Base-by-base conservation (phyloP, 2,797 vertebrate species). In the Leuciscus waleckii region DNA sequence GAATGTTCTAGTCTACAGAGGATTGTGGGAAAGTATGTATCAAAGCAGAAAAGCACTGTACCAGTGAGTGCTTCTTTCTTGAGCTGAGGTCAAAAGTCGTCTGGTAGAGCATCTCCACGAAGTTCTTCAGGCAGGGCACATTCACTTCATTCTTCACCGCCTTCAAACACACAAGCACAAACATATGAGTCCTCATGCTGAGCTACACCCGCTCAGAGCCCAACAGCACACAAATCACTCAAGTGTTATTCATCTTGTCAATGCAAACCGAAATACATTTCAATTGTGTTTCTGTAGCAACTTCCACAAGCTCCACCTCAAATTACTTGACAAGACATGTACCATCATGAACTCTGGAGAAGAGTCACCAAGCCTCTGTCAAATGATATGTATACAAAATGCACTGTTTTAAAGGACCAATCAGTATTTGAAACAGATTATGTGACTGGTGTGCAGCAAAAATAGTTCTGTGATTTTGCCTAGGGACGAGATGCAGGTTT, bases 71-170 rank as follows among this genome's bases (percentile, higher is more conserved):
- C 92, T 99, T 99, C 96, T 99, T 99, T 94, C 98, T 97, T 92
- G 98, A 99, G 91, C 98, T 99, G 91, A 99, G 94, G 92, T 99
- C 98, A 94, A 98, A 99, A 86, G 98, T 99, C 39, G 97, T 99
- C 94, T 99, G 98, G 95, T 99, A 99, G 88, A 99, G 97, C 97
- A 99, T 99, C 95, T 99, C 98, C 94, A 99, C 98, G 93, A 99
- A 99, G 92, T 98, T 99, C 95, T 99, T 99, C 92, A 99, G 95
- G 93, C 98, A 99, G 46, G 98, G 98, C 92, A 99, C 98, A 87
- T 99, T 99, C 92, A 99, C 98, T 97, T 99, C 98, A 92, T 99
- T 99, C 95, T 99, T 99, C 93, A 99, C 98, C 95, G 98, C 97
- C 98, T 99, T 89, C 87, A 51, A 81, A 3, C 4, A 68, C 71